A percentile compares a stretch with the other conserved stretches of the same genome.
Evolutionary conservation across 2,888 invertebrate species (phyloP).

Genomic region (Volucella inanis): DNA sequence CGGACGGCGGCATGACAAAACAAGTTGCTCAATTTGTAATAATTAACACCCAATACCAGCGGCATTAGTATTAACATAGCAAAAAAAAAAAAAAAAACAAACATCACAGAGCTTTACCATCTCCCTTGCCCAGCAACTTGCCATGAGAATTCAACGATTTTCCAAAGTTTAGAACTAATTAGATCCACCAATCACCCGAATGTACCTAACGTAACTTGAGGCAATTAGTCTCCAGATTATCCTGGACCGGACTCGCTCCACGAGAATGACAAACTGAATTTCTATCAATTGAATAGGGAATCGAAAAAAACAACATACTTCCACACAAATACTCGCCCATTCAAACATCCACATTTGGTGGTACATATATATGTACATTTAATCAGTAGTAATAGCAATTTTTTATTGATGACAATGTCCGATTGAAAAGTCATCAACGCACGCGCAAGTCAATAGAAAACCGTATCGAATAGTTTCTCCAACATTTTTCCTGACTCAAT

Average conservation of each 20-base stretch:
- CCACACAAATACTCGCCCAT: constrained; percentile 2
- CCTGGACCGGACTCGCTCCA: constrained; percentile 55
- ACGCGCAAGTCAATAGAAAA: constrained; percentile 72
- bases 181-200: constrained; percentile 64
- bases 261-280: constrained; percentile 48
- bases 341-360: background rate
- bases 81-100: constrained; percentile 25
- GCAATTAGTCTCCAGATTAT: constrained; percentile 71
- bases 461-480: constrained; percentile 71
- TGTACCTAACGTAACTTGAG: constrained; percentile 57
- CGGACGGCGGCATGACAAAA: constrained; percentile 3
- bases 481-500: constrained; percentile 40
- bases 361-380: background rate
- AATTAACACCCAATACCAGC: constrained; percentile 57
- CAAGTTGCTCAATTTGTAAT: constrained; percentile 46
- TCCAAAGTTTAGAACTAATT: constrained; percentile 62
- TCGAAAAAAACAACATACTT: constrained; percentile 24
- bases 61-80: constrained; percentile 20
- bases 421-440: constrained; percentile 74
- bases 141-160: constrained; percentile 17
- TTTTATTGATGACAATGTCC: constrained; percentile 73
- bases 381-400: constrained; percentile 34
- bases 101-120: constrained; percentile 48
- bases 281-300: constrained; percentile 38
- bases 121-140: background rate